These are phyloP conservation scores for Lagorchestes hirsutus DNA, from an alignment of 2,797 vertebrate species.

Conservation along the genomic window DNA sequence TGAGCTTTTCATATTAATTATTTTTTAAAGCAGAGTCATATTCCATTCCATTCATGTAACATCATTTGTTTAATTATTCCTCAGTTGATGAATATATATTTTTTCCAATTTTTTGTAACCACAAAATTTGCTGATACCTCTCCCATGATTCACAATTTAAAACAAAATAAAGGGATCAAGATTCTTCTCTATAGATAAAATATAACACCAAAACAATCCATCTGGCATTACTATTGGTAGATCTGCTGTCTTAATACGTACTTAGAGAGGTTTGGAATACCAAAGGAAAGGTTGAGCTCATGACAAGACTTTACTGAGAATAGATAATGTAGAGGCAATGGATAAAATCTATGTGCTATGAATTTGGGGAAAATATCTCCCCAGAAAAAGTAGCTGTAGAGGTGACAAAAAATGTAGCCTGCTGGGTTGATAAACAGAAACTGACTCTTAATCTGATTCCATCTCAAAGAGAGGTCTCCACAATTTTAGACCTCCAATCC, in stretches of 20 bases:
- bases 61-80: not conserved
- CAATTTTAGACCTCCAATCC: not conserved
- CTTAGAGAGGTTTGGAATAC: not conserved
- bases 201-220: not conserved
- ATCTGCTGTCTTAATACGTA: not conserved
- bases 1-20: not conserved
- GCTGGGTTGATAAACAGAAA: not conserved
- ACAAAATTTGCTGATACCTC: not conserved
- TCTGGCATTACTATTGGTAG: not conserved
- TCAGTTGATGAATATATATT: not conserved
- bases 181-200: not conserved
- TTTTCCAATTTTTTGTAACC: not conserved
- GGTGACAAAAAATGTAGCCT: not conserved
- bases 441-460: not conserved
- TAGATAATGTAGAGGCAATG: not conserved
- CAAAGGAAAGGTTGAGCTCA: not conserved
- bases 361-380: not conserved
- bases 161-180: not conserved
- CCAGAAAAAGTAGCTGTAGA: not conserved
- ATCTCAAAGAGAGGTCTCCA: not conserved
- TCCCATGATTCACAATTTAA: not conserved
- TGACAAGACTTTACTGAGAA: not conserved
- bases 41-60: not conserved
- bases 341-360: not conserved
- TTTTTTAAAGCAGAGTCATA: not conserved